phyloP scores from a whole-genome alignment of 2,113 vertebrate genomes.

The Python bivittatus region DNA sequence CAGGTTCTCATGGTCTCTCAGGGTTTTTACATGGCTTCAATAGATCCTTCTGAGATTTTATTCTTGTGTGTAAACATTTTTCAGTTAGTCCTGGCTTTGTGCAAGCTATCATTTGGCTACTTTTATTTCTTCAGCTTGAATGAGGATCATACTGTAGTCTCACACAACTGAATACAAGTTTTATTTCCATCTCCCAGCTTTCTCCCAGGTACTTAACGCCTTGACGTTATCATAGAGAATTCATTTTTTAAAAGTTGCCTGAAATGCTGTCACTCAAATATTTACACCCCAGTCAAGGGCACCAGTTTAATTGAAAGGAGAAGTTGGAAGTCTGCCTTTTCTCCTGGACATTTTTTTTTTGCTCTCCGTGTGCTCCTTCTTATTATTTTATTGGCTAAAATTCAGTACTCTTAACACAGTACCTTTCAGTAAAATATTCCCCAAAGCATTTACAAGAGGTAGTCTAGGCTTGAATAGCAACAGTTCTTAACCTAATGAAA shows the following conservation, averaged over 20 bases:
- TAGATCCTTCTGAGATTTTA: background rate
- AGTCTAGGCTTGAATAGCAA: background rate
- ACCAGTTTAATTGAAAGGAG: background rate
- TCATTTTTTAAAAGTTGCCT: slow-evolving; percentile 2
- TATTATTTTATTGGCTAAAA: slow-evolving; percentile 24
- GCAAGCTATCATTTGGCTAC: background rate
- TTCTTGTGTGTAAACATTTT: background rate
- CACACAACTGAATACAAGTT: background rate
- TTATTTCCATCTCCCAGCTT: background rate
- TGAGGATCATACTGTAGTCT: background rate
- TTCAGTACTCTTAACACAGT: background rate
- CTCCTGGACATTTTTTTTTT: background rate
- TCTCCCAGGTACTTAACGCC: background rate
- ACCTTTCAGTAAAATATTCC: background rate
- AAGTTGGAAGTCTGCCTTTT: background rate
- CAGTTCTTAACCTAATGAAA: background rate
- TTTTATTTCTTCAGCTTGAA: background rate
- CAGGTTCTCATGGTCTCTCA: background rate
- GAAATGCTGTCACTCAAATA: background rate
- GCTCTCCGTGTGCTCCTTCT: background rate
- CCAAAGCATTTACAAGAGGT: fast-evolving
- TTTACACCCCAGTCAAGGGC: background rate
- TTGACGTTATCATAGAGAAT: background rate
- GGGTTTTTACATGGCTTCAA: background rate
- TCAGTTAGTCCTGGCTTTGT: background rate